Evolutionary conservation across 2,888 invertebrate species (phyloP).

Genomic region (Phengaris alcon): DNA sequence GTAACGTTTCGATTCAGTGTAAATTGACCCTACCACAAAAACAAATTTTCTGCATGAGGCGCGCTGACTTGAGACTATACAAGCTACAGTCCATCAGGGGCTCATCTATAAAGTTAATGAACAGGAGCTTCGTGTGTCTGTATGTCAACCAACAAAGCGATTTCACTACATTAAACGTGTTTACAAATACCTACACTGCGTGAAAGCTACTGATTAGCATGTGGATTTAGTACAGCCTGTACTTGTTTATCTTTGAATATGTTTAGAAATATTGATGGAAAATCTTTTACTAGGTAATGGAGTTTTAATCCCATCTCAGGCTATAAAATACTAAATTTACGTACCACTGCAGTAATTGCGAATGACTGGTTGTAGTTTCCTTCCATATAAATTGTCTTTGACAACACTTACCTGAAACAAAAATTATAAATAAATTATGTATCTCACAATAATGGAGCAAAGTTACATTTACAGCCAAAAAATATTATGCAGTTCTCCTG

Average conservation of each 20-base stretch:
- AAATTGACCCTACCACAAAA: background rate
- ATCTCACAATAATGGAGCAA: background rate
- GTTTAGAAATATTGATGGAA: background rate
- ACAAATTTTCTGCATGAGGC: background rate
- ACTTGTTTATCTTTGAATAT: background rate
- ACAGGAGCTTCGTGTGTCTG: slow-evolving; percentile 10
- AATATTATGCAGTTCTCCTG: background rate
- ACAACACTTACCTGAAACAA: slow-evolving; percentile 10
- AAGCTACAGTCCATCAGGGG: background rate
- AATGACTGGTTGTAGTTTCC: background rate
- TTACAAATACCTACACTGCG: slow-evolving; percentile 10
- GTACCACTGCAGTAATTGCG: too few species aligned
- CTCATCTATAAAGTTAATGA: slow-evolving; percentile 24
- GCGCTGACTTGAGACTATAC: slow-evolving; percentile 6
- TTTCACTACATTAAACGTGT: slow-evolving; percentile 23
- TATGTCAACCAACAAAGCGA: slow-evolving; percentile 22
- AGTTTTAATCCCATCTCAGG: background rate
- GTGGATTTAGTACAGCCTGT: slow-evolving; percentile 1
- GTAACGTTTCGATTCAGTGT: too few species aligned
- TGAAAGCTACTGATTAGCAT: slow-evolving; percentile 8
- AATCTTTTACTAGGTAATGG: background rate
- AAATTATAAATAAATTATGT: background rate
- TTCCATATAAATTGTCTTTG: background rate
- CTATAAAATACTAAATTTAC: too few species aligned
- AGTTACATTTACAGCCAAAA: background rate